Percentiles rank a stretch among this genome's conserved stretches.
These are phyloP conservation scores for Pocota personata DNA, from an alignment of 2,888 invertebrate genomes.

Conservation along the genomic window DNA sequence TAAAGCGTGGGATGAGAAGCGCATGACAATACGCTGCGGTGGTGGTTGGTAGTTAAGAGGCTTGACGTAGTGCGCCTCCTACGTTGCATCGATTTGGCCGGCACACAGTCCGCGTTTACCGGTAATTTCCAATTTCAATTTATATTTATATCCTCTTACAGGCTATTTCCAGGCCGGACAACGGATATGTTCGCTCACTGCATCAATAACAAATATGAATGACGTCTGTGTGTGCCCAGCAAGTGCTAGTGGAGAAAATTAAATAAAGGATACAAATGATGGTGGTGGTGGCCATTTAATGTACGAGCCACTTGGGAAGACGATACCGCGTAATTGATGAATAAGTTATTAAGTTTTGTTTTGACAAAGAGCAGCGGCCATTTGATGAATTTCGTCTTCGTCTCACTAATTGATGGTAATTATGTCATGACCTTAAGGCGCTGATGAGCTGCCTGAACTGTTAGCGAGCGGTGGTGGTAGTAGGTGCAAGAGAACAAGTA, in stretches of 20 bases:
- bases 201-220: conserved; percentile 24
- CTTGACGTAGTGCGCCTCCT: conserved; percentile 23
- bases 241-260: not conserved
- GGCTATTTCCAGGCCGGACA: conserved; percentile 20
- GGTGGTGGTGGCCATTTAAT: conserved; percentile 15
- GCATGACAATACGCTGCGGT: conserved; percentile 24
- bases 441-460: not conserved
- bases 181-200: conserved; percentile 40
- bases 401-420: conserved; percentile 56
- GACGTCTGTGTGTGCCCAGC: not conserved
- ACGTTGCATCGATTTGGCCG: conserved; percentile 16
- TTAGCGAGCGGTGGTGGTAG: not conserved
- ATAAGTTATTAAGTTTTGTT: conserved; percentile 45
- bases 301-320: conserved; percentile 40
- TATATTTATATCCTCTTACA: conserved; percentile 45
- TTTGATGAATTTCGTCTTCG: conserved; percentile 36
- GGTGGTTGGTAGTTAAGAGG: conserved; percentile 12
- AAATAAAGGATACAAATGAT: conserved; percentile 39
- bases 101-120: not conserved
- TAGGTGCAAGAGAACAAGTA: not conserved
- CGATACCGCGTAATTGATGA: conserved; percentile 43
- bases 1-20: conserved; percentile 42
- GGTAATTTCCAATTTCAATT: conserved; percentile 48
- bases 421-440: conserved; percentile 38
- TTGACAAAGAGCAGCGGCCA: conserved; percentile 22